Conservation (phyloP, 2,797 vertebrate species). For the Acanthurus leucopareius region DNA sequence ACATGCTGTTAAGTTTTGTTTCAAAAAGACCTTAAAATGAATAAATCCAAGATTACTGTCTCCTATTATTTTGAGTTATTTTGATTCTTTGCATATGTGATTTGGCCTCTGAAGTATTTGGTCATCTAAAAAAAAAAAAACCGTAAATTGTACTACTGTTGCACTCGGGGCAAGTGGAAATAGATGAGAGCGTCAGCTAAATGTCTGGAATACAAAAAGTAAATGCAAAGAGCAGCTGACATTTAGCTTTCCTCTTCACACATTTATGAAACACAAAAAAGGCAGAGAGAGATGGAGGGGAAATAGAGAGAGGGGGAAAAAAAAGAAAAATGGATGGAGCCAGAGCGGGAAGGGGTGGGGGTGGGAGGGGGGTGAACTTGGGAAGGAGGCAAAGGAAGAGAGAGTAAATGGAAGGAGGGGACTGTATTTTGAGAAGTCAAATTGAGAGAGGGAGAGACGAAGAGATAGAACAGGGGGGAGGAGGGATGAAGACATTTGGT, state of each 20-base stretch:
- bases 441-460: conserved; percentile 38
- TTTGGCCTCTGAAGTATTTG: not conserved
- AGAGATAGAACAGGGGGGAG: conserved; percentile 46
- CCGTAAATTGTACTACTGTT: not conserved
- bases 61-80: too few species aligned
- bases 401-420: too few species aligned
- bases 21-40: too few species aligned
- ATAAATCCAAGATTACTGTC: too few species aligned
- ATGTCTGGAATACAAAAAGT: conserved; percentile 46
- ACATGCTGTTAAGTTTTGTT: too few species aligned
- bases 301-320: not conserved
- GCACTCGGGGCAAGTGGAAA: conserved; percentile 21
- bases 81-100: not conserved
- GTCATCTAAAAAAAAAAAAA: conserved; percentile 12
- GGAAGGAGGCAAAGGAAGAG: conserved; percentile 23
- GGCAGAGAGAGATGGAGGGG: not conserved
- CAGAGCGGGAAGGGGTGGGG: not conserved
- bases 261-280: conserved; percentile 48
- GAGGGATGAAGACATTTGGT: conserved; percentile 72
- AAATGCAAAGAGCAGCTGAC: conserved; percentile 59
- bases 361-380: conserved; percentile 1
- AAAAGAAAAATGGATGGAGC: too few species aligned
- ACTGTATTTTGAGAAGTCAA: conserved; percentile 46
- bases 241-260: conserved; percentile 58
- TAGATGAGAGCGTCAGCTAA: conserved; percentile 35